Percentiles rank a stretch among this genome's conserved stretches.
These are phyloP conservation scores for Muraenolepis orangiensis DNA, from an alignment of 2,797 vertebrate genomes.

Conservation along the genomic window DNA sequence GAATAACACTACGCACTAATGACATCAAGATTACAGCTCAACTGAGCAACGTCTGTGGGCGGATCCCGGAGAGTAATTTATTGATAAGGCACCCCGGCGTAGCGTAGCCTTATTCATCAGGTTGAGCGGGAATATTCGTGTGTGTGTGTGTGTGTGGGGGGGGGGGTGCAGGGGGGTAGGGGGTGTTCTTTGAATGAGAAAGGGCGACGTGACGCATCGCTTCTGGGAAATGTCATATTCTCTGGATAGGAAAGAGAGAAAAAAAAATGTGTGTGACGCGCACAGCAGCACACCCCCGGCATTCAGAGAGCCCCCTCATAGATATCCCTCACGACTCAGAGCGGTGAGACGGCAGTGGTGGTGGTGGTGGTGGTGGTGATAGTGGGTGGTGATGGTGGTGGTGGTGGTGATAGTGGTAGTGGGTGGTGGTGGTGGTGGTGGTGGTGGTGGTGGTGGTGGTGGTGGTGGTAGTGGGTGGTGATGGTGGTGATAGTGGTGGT, in stretches of 20 bases:
- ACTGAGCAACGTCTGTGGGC: conserved; percentile 37
- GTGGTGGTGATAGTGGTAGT: conserved; percentile 21
- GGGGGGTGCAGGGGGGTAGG: not conserved
- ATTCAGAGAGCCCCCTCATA: conserved; percentile 54
- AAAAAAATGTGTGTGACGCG: conserved; percentile 41
- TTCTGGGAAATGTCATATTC: conserved; percentile 40
- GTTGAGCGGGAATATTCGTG: conserved; percentile 33
- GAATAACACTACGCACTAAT: conserved; percentile 51
- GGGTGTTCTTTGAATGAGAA: conserved; percentile 48
- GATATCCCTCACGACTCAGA: conserved; percentile 72
- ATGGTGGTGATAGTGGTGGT: too few species aligned
- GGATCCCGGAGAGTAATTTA: conserved; percentile 9
- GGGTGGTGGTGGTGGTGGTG: conserved; percentile 26
- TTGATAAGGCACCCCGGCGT: conserved; percentile 6
- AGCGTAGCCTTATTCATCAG: conserved; percentile 50
- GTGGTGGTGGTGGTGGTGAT: conserved; percentile 7
- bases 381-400: conserved; percentile 1
- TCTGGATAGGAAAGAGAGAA: not conserved
- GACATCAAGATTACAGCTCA: conserved; percentile 49
- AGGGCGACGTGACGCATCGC: conserved; percentile 65
- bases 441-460: conserved; percentile 20
- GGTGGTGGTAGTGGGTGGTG: conserved; percentile 27
- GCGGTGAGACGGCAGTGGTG: conserved; percentile 25
- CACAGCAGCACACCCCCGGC: conserved; percentile 31
- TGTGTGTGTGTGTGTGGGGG: conserved; percentile 23